Evolutionary conservation across 2,113 vertebrate genomes (phyloP), one percentile per base, ranked within the genome.

Genomic region (Anhinga anhinga): DNA sequence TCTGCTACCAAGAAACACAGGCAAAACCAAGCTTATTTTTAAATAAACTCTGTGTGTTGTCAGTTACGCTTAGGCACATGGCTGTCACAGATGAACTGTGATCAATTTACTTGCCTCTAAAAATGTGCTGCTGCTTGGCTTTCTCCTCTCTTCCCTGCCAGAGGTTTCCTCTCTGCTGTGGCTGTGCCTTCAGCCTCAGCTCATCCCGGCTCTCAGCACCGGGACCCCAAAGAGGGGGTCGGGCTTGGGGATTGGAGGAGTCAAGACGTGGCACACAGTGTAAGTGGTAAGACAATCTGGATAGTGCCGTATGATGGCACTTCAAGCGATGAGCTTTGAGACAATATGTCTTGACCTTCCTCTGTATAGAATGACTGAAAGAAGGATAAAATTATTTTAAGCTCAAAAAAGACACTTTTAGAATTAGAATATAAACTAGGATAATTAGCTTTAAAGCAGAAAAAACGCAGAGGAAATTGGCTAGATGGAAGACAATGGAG

Each of bases 161-260:
- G 58, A 56, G 44, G 34, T 63, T 20, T 65, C 3, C 34, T 18
- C 62, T 79, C 29, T 2, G 1, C 56, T 50, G 21, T 1, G 27
- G 47, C 56, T 66, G 32, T 61, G 73, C 70, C 84, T 84, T 47
- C 70, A 55, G 65, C n/a, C 50, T 53, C 65, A 47, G 42, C n/a
- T 61, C 50, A 52, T 29, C 45, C 36, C 0, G 0, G 9, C 30
- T 74, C 6, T 0, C 7, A 11, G 42, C 3, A 1, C 45, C 0
- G 0, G 29, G 20, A 56, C 17, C 17, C 36, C 20, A 23, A 22
- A 17, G 0, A 73, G 36, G 40, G 26, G 29, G 32, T 42, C 0
- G 0, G 26, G 58, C 45, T 42, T 5, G 3, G 63, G 55, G 52
- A 81, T 62, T 2, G 21, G 29, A 74, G 47, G 26, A 82, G 11